Conservation (phyloP, 2,888 invertebrate genomes). For the Phymatocera aterrima region DNA sequence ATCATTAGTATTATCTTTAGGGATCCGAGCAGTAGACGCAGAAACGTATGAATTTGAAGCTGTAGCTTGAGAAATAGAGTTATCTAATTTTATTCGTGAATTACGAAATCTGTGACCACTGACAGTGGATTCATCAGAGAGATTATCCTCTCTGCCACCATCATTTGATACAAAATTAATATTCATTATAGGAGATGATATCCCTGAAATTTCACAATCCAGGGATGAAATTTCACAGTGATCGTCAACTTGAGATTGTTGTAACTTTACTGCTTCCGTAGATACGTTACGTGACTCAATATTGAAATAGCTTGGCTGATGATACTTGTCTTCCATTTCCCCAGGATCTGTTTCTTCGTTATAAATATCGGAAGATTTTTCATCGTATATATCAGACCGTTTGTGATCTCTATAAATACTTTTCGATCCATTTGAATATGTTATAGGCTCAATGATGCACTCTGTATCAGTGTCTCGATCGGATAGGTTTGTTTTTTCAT, state of each 20-base stretch:
- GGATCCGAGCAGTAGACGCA: not conserved
- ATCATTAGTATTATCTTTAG: not conserved
- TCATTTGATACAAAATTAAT: not conserved
- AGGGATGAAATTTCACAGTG: not conserved
- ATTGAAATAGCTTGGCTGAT: not conserved
- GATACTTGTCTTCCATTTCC: slow-evolving; percentile 10
- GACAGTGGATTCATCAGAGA: not conserved
- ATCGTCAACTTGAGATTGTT: not conserved
- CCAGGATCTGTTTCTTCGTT: slow-evolving; percentile 15
- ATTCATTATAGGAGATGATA: not conserved
- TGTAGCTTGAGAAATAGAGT: not conserved
- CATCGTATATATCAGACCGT: not conserved
- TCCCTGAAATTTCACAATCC: slow-evolving; percentile 24
- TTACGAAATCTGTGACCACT: not conserved
- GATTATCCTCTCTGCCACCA: not conserved
- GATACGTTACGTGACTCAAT: not conserved
- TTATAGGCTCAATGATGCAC: not conserved
- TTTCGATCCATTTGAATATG: not conserved
- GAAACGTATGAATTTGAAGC: not conserved
- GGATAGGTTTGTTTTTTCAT: not conserved
- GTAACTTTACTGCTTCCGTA: not conserved
- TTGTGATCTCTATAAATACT: not conserved
- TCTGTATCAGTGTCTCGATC: slow-evolving; percentile 33
- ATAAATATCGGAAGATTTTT: slow-evolving; percentile 16
- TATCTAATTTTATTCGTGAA: not conserved